A percentile compares a stretch with the other conserved stretches of the same genome.
These are phyloP conservation scores for Sebastes trivittatus DNA, from an alignment of 2,797 vertebrate genomes.

Conservation along the genomic window DNA sequence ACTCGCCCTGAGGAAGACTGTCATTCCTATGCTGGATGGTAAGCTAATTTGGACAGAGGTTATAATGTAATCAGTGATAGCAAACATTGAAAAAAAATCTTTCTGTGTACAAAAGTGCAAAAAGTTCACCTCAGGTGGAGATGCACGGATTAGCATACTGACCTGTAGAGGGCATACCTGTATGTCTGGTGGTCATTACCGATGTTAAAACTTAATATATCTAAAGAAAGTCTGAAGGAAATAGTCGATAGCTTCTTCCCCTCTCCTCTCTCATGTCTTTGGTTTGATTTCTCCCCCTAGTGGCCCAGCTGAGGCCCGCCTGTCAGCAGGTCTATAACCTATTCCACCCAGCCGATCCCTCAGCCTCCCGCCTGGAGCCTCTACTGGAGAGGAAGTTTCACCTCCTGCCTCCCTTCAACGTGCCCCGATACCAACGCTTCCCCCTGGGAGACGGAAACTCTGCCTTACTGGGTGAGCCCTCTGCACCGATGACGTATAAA, in stretches of 20 bases:
- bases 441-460: slow-evolving; percentile 95
- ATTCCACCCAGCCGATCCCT: slow-evolving; percentile 98
- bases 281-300: slow-evolving; percentile 68
- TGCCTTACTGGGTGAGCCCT: slow-evolving; percentile 89
- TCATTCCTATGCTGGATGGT: slow-evolving; percentile 94
- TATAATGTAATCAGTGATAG: not conserved
- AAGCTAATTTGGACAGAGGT: slow-evolving; percentile 33
- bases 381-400: slow-evolving; percentile 94
- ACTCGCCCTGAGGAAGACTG: slow-evolving; percentile 94
- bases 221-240: not conserved
- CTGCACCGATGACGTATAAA: not conserved
- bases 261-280: slow-evolving; percentile 18
- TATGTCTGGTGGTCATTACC: not conserved
- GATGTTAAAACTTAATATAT: not conserved
- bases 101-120: not conserved
- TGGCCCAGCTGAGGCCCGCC: slow-evolving; percentile 87
- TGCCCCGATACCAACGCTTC: slow-evolving; percentile 96
- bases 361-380: slow-evolving; percentile 95
- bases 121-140: not conserved
- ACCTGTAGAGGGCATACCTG: not conserved
- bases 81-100: not conserved
- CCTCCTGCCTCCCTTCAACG: slow-evolving; percentile 91
- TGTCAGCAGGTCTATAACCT: slow-evolving; percentile 99
- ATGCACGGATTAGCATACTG: not conserved
- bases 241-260: not conserved